These are phyloP conservation scores for Antheraea pernyi DNA, from an alignment of 1,140 invertebrate genomes.

Conservation along the genomic window DNA sequence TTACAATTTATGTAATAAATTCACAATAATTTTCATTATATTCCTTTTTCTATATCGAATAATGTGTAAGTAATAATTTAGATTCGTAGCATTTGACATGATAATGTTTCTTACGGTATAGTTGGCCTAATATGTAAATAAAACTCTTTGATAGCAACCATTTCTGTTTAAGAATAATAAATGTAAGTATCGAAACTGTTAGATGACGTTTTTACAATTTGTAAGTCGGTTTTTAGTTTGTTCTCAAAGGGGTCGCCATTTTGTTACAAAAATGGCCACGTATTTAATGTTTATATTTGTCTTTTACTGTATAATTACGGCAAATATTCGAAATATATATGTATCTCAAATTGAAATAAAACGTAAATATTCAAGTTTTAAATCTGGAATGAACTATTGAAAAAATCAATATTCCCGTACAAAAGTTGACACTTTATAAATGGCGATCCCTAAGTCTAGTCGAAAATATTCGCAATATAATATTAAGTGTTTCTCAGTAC, in stretches of 20 bases:
- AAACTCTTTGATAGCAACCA: conserved; percentile 18
- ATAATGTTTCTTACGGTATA: conserved; percentile 24
- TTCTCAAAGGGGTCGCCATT: background rate
- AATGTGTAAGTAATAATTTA: background rate
- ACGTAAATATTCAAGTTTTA: too few species aligned
- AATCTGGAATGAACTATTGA: too few species aligned
- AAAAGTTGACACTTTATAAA: background rate
- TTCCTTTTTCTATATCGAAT: background rate
- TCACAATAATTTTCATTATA: too few species aligned
- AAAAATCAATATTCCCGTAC: too few species aligned
- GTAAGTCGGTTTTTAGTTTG: background rate
- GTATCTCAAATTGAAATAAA: too few species aligned
- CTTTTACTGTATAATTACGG: too few species aligned
- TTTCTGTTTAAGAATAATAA: conserved; percentile 2
- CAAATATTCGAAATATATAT: too few species aligned
- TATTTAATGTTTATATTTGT: too few species aligned
- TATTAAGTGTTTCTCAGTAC: background rate
- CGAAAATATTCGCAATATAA: background rate
- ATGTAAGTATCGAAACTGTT: background rate
- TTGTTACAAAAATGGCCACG: too few species aligned
- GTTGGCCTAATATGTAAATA: conserved; percentile 24
- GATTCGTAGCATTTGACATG: conserved; percentile 19
- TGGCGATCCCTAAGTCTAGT: background rate
- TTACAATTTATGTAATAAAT: too few species aligned
- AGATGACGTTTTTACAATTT: background rate